Base-by-base conservation (phyloP, 1,140 invertebrate species). In the Papilio machaon region DNA sequence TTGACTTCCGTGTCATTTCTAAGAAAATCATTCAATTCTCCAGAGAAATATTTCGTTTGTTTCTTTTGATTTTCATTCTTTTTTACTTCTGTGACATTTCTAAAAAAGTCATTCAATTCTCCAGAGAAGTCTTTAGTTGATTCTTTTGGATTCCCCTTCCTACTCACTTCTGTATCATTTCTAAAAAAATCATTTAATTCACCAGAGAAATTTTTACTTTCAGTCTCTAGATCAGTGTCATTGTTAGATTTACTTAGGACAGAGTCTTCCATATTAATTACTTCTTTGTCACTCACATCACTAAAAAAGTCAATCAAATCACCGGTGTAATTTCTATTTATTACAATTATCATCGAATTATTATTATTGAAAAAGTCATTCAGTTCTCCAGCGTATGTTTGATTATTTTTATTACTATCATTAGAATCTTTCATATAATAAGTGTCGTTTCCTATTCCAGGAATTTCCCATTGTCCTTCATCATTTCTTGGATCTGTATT, bases 401-500 rank as follows among this genome's bases (percentile, higher is more conserved):
- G 73, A 23, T 19, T 47, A 10, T 47, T 43, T n/a, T n/a, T 73
- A 7, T 73, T 13, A 35, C 30, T 38, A 43, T 47, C 19, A 23
- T 49, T 75, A 23, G 46, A 23, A 19, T 49, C 10, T 9, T 73
- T 9, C 17, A 73, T 11, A 19, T 47, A 11, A 13, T 54, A 23
- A 13, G n/a, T 47, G 13, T 10, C 30, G n/a, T 49, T 23, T 49
- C 2, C 46, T 23, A 10, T 30, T 49, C 19, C 47, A 52, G 10
- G 17, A 23, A 15, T 30, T 52, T 75, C 73, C 73, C 73, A 75
- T 46, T 75, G 43, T 3, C 73, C 73, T 23, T 49, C 46, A 35
- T 75, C 73, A 75, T 75, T 75, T 75, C 73, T 75, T 13, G 73
- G 73, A 49, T 75, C 73, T 15, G 73, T 75, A 52, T 75, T 75